phyloP scores from a whole-genome alignment of 92 coral and sea anemone genomes.

The Metridium senile region DNA sequence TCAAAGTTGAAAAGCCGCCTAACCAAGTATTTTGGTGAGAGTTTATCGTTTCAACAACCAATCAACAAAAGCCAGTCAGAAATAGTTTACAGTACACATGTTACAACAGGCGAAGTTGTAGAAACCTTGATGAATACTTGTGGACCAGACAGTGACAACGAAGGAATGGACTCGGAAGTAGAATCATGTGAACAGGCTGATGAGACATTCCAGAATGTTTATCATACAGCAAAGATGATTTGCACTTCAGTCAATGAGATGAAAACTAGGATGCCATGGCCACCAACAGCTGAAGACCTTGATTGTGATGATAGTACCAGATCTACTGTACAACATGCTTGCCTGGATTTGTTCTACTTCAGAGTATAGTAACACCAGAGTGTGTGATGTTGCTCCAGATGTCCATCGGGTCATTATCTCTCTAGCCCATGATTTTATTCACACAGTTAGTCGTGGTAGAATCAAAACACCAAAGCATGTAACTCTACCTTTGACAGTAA shows the following conservation, averaged over 20 bases:
- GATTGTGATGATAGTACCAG: conserved; percentile 59
- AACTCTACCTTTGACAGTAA: conserved; percentile 61
- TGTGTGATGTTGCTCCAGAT: conserved; percentile 31
- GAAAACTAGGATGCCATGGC: conserved; percentile 58
- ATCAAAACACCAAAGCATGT: conserved; percentile 64
- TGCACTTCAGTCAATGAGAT: conserved; percentile 37
- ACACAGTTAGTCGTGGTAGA: conserved; percentile 57
- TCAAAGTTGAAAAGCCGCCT: conserved; percentile 61
- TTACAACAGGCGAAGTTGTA: conserved; percentile 42
- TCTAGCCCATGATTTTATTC: conserved; percentile 58
- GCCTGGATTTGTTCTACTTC: conserved; percentile 61
- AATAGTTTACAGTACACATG: conserved; percentile 40
- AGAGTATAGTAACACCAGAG: conserved; percentile 38
- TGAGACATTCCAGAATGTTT: conserved; percentile 49
- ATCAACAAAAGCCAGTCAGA: conserved; percentile 44
- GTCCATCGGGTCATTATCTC: conserved; percentile 53
- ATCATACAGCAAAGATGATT: conserved; percentile 48
- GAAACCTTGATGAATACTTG: conserved; percentile 36
- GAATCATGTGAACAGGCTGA: too few species aligned
- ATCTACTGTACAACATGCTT: conserved; percentile 58
- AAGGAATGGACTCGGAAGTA: conserved; percentile 24
- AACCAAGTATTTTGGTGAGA: conserved; percentile 31
- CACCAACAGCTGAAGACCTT: conserved; percentile 57
- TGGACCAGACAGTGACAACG: conserved; percentile 13
- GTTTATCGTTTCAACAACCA: conserved; percentile 51